Conservation (phyloP, 2,888 invertebrate genomes). For the Agrotis segetum region DNA sequence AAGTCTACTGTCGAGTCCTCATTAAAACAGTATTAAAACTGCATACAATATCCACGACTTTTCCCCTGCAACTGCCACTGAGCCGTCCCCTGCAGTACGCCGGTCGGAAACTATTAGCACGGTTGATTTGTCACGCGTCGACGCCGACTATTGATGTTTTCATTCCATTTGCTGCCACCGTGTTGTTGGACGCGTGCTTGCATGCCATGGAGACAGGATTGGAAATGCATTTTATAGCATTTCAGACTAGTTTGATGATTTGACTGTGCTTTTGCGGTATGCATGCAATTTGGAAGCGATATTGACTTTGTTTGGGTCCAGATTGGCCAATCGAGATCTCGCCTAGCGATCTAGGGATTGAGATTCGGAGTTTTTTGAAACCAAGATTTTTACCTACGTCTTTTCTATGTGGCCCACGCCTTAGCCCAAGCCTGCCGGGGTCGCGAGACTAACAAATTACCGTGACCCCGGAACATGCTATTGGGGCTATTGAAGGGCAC, state of each 20-base stretch:
- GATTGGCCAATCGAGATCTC: too few species aligned
- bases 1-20: neutral
- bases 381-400: too few species aligned
- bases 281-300: too few species aligned
- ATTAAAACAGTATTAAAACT: constrained; percentile 1
- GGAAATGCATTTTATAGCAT: neutral
- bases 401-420: too few species aligned
- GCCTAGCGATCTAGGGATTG: too few species aligned
- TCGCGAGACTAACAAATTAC: too few species aligned
- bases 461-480: too few species aligned
- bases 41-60: neutral
- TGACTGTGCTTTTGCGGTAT: neutral
- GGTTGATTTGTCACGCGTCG: constrained; percentile 54
- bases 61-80: neutral
- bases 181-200: neutral
- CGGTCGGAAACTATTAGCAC: constrained; percentile 49
- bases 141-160: constrained; percentile 38
- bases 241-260: neutral
- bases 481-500: too few species aligned
- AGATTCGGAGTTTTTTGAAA: too few species aligned
- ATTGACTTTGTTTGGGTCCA: too few species aligned
- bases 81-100: neutral
- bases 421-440: too few species aligned
- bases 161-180: constrained; percentile 15
- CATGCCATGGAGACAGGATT: neutral